Percentiles rank a stretch among this genome's conserved stretches.
Conservation (phyloP, 2,113 vertebrate genomes). For the Clarias batrachus region DNA sequence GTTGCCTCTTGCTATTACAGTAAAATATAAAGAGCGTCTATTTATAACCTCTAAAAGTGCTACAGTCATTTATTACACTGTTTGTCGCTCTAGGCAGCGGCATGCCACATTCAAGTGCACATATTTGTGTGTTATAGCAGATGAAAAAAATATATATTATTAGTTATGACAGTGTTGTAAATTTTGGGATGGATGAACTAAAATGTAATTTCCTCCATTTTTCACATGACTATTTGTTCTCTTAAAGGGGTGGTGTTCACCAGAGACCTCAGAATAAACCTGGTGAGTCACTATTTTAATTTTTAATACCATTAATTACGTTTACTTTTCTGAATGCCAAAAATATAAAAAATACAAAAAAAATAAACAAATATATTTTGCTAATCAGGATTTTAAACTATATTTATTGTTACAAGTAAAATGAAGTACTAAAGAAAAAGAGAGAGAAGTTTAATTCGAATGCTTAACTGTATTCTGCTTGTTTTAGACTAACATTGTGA, state of each 20-base stretch:
- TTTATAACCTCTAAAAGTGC: no score
- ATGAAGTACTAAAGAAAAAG: background rate
- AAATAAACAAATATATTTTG: background rate
- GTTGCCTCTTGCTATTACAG: background rate
- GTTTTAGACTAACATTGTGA: conserved; percentile 68
- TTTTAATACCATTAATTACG: background rate
- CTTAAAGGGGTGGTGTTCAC: conserved; percentile 71
- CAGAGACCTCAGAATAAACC: conserved; percentile 73
- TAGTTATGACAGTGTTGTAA: background rate
- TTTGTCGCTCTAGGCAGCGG: no score
- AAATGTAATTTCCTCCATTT: background rate
- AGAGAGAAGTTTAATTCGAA: background rate
- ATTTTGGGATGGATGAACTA: background rate
- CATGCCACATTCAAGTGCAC: no score
- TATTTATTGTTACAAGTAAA: background rate
- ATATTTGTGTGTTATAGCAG: background rate
- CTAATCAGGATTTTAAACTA: background rate
- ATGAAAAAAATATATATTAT: no score
- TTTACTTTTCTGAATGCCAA: background rate
- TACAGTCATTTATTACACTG: no score
- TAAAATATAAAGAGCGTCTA: background rate
- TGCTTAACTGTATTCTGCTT: conserved; percentile 1
- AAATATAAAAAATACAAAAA: background rate
- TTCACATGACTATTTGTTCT: background rate
- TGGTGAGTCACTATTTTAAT: conserved; percentile 61